Conservation (phyloP, 37 sponge, comb jelly and placozoan genomes). For the Sycon ciliatum region DNA sequence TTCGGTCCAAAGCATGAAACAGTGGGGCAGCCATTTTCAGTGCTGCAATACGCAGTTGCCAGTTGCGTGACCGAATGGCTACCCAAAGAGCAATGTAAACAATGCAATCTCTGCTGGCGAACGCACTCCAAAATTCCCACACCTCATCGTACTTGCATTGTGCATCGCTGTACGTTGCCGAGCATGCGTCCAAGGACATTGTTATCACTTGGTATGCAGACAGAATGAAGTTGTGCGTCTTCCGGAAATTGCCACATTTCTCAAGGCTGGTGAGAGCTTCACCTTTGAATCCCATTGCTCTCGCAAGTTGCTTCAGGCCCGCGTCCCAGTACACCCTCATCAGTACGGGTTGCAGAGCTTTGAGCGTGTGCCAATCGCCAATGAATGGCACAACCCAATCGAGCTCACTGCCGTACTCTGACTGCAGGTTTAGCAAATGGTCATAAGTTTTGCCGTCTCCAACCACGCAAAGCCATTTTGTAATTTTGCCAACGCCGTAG, state of each 20-base stretch:
- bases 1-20: constrained; percentile 10
- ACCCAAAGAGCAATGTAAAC: not conserved
- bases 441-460: constrained; percentile 35
- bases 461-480: too few relatives aligned
- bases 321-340: constrained; percentile 20
- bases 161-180: too few relatives aligned
- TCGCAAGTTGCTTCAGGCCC: not conserved
- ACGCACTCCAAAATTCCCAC: constrained; percentile 16
- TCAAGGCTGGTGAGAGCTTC: constrained; percentile 12
- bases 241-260: constrained; percentile 12
- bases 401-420: constrained; percentile 5
- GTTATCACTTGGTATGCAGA: constrained; percentile 15
- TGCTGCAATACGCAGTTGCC: not conserved
- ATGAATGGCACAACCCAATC: constrained; percentile 12
- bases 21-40: constrained; percentile 1
- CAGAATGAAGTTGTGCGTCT: constrained; percentile 12
- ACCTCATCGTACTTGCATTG: too few relatives aligned
- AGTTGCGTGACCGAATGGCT: constrained; percentile 9
- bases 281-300: not conserved
- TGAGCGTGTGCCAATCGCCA: constrained; percentile 22
- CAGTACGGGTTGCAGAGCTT: constrained; percentile 6
- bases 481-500: too few relatives aligned
- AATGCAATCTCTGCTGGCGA: not conserved
- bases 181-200: too few relatives aligned
- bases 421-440: constrained; percentile 14